Evolutionary conservation across 1,140 invertebrate genomes (phyloP), one percentile per base, ranked within the genome.

Genomic region (Frieseomelitta varia): DNA sequence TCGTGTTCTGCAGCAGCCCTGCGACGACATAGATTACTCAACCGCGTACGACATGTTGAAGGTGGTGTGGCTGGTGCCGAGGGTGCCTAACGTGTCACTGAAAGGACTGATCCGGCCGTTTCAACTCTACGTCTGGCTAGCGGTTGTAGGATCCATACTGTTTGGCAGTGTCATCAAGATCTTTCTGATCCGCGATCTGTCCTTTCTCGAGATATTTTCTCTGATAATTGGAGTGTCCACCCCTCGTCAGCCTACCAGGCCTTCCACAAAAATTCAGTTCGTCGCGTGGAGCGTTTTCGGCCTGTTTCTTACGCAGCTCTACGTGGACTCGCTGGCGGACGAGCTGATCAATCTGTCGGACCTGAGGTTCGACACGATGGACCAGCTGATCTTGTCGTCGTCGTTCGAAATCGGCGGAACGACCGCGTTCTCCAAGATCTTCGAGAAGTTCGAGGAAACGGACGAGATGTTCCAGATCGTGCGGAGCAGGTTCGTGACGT

Each of bases 251-350:
- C 94, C 94, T 0, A 76, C 21, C 0, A 88, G 63, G 56, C 19
- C 85, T 0, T 93, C 93, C 0, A 79, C 85, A 0, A 86, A 91
- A 68, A 84, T 94, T 4, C 86, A 91, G 4, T 94, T 92, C 30
- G 82, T 94, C 24, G 90, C 93, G 17, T 94, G 93, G 92, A 79
- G 88, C 1, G 34, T 94, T 0, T 94, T 93, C 39, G 92, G 93
- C 4, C 92, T 91, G 53, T 88, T 94, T n/a, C 69, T 94, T 0
- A 85, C 89, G 24, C 93, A 94, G 63, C 87, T 91, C 56, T 94
- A 94, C 76, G 79, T 94, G 4, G 93, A 92, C 17, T 91, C 93
- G 0, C 76, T 94, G 51, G 90, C 94, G 0, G 92, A 92, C 27
- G 90, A 92, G 58, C 82, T 94, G 47, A 88, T 93, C n/a, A 91